phyloP scores from a whole-genome alignment of 2,888 invertebrate species.

The Dolichomitus sp. region DNA sequence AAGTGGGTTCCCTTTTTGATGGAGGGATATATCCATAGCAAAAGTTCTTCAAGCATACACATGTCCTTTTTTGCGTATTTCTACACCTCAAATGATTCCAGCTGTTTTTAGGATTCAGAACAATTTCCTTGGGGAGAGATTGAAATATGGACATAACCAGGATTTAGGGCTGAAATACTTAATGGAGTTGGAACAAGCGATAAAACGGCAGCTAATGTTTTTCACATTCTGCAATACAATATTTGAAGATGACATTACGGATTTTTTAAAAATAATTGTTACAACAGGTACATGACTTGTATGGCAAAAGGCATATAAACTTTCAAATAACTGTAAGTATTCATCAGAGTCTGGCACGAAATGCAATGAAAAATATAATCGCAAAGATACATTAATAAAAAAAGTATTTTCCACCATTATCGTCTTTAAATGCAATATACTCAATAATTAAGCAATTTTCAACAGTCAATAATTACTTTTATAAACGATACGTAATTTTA shows the following conservation, averaged over 20 bases:
- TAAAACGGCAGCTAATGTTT: background rate
- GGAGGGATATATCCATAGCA: too few relatives aligned
- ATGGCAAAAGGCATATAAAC: background rate
- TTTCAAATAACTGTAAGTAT: background rate
- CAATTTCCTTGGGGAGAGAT: background rate
- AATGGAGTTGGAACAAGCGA: background rate
- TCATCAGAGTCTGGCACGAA: background rate
- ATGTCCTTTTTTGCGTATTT: too few relatives aligned
- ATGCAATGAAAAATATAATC: background rate
- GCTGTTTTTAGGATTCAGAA: too few relatives aligned
- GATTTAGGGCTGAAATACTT: background rate
- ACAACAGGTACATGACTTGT: too few relatives aligned
- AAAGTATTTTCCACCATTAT: background rate
- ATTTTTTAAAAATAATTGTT: background rate
- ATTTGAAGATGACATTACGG: background rate
- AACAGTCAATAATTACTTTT: conserved; percentile 6
- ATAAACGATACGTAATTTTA: conserved; percentile 6
- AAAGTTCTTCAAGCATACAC: too few relatives aligned
- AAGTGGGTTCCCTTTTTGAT: too few relatives aligned
- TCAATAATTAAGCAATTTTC: conserved; percentile 3
- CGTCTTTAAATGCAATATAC: background rate
- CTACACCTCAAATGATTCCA: too few relatives aligned
- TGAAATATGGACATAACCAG: too few relatives aligned
- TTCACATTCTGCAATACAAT: background rate
- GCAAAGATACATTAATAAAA: background rate